Percentiles rank a stretch among this genome's conserved stretches.
These are phyloP conservation scores for Sciurus vulgaris DNA, from an alignment of 2,797 vertebrate genomes.

Conservation along the genomic window DNA sequence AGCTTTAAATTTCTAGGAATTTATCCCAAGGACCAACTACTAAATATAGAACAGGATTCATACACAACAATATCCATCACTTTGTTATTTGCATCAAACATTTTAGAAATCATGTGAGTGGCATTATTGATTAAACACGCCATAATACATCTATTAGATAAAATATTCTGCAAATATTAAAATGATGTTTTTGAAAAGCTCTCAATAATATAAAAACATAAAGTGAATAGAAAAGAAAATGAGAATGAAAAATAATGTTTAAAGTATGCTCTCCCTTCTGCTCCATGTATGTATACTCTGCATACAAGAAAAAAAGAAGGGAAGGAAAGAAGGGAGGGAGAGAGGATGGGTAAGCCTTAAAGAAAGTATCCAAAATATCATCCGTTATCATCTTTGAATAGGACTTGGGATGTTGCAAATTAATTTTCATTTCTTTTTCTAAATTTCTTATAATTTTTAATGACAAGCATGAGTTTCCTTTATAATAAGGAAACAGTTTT, in stretches of 20 bases:
- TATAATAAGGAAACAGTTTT: neutral
- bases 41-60: neutral
- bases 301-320: neutral
- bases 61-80: neutral
- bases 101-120: neutral
- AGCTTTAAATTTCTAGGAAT: neutral
- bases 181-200: neutral
- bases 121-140: neutral
- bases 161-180: neutral
- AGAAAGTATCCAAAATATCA: neutral
- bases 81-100: neutral
- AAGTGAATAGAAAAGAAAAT: conserved; percentile 27
- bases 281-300: neutral
- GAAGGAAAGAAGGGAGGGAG: accelerated
- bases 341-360: too few relatives aligned
- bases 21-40: neutral
- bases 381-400: neutral
- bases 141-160: neutral
- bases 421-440: conserved; percentile 45
- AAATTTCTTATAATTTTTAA: conserved; percentile 11
- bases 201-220: neutral
- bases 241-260: conserved; percentile 31
- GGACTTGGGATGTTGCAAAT: neutral
- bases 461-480: neutral
- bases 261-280: neutral